Percentiles rank a stretch among this genome's conserved stretches.
Conservation (phyloP, 2,113 vertebrate species). For the Xiphophorus maculatus region DNA sequence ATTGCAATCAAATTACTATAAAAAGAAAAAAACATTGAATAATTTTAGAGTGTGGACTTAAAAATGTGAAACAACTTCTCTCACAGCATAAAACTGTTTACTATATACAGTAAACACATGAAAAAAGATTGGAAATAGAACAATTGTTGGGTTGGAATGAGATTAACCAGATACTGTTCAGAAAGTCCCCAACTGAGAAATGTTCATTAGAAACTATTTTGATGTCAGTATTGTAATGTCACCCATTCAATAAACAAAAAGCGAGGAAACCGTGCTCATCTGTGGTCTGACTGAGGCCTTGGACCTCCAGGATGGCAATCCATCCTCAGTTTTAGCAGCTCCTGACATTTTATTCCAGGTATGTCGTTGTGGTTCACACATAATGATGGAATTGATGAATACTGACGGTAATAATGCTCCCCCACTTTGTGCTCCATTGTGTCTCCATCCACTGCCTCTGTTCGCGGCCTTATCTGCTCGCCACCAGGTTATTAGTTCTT, state of each 20-base stretch:
- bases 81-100: not conserved
- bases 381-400: slow-evolving; percentile 10
- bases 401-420: slow-evolving; percentile 25
- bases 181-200: too few relatives aligned
- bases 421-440: slow-evolving; percentile 51
- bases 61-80: not conserved
- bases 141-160: not conserved
- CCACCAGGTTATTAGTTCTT: slow-evolving; percentile 81
- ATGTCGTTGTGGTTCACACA: not conserved
- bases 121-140: not conserved
- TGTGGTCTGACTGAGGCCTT: not conserved
- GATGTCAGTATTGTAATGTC: not conserved
- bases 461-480: slow-evolving; percentile 74
- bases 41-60: not conserved
- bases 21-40: not conserved
- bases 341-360: not conserved
- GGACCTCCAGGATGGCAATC: not conserved
- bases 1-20: not conserved
- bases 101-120: not conserved
- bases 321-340: not conserved
- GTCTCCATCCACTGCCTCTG: slow-evolving; percentile 60
- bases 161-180: too few relatives aligned
- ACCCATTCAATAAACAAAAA: not conserved
- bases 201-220: not conserved
- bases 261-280: not conserved